Evolutionary conservation across 2,113 vertebrate species (phyloP).

Genomic region (Cyanoramphus novaezelandiae): DNA sequence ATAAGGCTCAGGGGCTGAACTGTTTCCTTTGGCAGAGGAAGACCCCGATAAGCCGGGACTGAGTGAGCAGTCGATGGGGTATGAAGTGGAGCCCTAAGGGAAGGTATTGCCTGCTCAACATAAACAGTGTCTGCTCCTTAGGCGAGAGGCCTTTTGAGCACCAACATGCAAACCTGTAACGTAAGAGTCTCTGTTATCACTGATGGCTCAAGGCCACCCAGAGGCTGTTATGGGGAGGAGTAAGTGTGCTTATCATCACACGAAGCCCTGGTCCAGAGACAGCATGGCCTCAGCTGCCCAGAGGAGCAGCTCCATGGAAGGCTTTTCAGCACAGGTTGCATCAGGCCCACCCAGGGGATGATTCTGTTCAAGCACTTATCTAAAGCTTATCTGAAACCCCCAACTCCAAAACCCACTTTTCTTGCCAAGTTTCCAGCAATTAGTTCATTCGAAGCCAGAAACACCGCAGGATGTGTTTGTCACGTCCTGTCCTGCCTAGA

Average conservation of each 20-base stretch:
- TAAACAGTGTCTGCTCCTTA: not conserved
- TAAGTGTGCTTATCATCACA: not conserved
- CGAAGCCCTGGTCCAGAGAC: not conserved
- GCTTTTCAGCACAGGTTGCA: not conserved
- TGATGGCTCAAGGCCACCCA: not conserved
- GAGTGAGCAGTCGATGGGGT: not conserved
- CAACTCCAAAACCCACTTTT: not conserved
- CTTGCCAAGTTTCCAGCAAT: slow-evolving; percentile 55
- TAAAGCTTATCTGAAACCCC: slow-evolving; percentile 17
- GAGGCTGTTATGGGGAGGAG: not conserved
- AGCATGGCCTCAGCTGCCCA: not conserved
- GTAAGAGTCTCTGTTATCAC: not conserved
- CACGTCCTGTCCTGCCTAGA: slow-evolving; percentile 43
- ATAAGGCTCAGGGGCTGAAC: not conserved
- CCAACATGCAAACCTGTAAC: not conserved
- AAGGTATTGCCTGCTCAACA: not conserved
- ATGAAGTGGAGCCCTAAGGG: not conserved
- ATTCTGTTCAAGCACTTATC: not conserved
- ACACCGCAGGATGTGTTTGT: slow-evolving; percentile 47
- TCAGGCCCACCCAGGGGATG: not conserved
- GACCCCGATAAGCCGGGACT: not conserved
- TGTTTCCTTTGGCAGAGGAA: not conserved
- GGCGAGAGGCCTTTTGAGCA: not conserved
- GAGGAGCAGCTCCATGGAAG: not conserved
- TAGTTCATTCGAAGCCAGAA: slow-evolving; percentile 7